Evolutionary conservation across 2,113 vertebrate genomes (phyloP), one percentile per base, ranked within the genome.

Genomic region (Danio rerio): DNA sequence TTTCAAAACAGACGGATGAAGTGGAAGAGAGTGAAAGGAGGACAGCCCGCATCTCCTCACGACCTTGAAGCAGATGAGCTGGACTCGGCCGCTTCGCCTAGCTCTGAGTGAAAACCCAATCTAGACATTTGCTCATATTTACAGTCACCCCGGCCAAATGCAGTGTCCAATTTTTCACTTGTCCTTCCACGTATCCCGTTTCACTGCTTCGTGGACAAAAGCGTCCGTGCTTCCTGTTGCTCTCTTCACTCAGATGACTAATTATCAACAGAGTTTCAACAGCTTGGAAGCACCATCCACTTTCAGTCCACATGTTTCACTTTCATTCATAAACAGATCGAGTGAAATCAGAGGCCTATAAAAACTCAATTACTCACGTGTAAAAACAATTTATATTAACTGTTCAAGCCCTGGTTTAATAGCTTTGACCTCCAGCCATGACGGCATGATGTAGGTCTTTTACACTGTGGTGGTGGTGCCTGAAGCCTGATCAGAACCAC

Each of bases 1-100:
- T 99, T 99, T 86, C 98, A 99, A 89, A 99, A 99, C 94, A 91
- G 98, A 90, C 94, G 98, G 87, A 99, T 99, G 98, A 99, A 99
- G 89, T 99, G 98, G 98, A 99, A 99, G 88, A 92, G 98, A 0
- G 96, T 99, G 53, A 99, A 98, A 88, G 96, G 98, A 0, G 96
- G 96, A 61, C 97, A 97, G 16, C 94, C 95, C 0, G 89, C 92
- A 61, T 97, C 96, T 5, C 95, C 96, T 1, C 94, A 92, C 0
- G 95, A 96, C 80, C 94, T 93, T 7, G 96, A 98, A 86, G 92
- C 92, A 0, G 96, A 98, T 58, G 97, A 98, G 9, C 89, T 94
- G 65, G 97, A 99, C 93, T 98, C 96, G 2, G 94, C 96, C 0
- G 94, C 96, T 13, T 98, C 97, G 13, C 96, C 95, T 76, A 95